Conservation (phyloP, 2,797 vertebrate genomes). For the Brachymystax lenok region DNA sequence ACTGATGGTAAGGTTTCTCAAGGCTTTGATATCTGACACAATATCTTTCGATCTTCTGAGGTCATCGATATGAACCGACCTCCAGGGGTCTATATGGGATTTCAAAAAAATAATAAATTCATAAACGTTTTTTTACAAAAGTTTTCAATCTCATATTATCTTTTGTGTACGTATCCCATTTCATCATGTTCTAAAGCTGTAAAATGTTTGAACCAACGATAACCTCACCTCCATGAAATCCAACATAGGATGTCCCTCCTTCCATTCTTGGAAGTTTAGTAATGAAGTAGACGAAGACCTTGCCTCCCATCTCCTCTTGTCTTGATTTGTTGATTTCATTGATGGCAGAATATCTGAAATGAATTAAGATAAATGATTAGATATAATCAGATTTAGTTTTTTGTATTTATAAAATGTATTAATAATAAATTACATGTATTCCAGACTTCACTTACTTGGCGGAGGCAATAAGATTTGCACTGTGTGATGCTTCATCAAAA, state of each 20-base stretch:
- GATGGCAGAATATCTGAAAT: slow-evolving; percentile 84
- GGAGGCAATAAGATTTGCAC: slow-evolving; percentile 88
- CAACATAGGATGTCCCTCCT: slow-evolving; percentile 85
- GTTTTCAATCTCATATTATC: neutral
- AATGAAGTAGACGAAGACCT: slow-evolving; percentile 88
- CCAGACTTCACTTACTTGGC: slow-evolving; percentile 80
- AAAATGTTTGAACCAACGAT: neutral
- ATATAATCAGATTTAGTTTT: neutral
- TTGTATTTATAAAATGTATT: neutral
- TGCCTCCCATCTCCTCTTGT: slow-evolving; percentile 47
- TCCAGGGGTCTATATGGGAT: slow-evolving; percentile 83
- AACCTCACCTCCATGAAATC: slow-evolving; percentile 89
- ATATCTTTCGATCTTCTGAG: slow-evolving; percentile 86
- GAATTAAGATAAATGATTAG: neutral
- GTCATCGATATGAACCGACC: slow-evolving; percentile 92
- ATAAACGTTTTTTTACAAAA: neutral
- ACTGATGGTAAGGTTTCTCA: slow-evolving; percentile 88
- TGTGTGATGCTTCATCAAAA: slow-evolving; percentile 82
- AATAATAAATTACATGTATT: neutral
- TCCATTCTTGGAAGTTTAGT: slow-evolving; percentile 88
- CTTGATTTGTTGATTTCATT: slow-evolving; percentile 90
- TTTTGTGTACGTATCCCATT: neutral
- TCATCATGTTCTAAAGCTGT: neutral
- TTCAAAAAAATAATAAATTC: neutral
- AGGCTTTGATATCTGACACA: slow-evolving; percentile 82